Conservation (phyloP, 92 coral and sea anemone species). For the Galaxea fascicularis region DNA sequence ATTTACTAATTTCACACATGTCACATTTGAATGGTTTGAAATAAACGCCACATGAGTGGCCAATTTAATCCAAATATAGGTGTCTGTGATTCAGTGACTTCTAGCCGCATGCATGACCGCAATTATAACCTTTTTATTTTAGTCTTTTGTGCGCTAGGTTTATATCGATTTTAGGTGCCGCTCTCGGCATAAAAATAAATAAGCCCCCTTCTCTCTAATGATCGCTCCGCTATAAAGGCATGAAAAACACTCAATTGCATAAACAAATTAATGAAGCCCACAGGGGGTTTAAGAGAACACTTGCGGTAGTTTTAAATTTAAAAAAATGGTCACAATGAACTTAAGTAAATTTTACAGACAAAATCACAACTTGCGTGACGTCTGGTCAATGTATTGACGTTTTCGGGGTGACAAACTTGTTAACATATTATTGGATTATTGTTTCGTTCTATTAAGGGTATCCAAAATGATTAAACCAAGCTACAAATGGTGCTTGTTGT, state of each 20-base stretch:
- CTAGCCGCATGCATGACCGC: no score
- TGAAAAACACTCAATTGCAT: neutral
- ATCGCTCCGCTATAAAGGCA: neutral
- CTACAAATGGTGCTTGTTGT: constrained; percentile 3
- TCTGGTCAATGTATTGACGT: neutral
- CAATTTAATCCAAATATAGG: no score
- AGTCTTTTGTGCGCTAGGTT: neutral
- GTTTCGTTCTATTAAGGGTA: constrained; percentile 16
- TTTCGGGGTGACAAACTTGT: constrained; percentile 10
- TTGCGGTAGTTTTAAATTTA: neutral
- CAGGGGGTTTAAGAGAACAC: constrained; percentile 11
- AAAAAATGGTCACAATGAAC: neutral
- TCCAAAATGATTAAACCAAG: constrained; percentile 1
- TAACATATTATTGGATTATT: constrained; percentile 9
- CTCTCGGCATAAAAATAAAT: constrained; percentile 16
- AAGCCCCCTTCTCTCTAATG: constrained; percentile 6
- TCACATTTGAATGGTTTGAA: no score
- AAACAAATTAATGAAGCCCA: constrained; percentile 1
- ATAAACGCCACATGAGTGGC: no score
- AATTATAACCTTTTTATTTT: no score
- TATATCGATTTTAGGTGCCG: neutral
- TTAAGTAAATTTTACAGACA: neutral
- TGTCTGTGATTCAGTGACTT: no score
- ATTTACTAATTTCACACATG: no score
- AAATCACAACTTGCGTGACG: neutral